Evolutionary conservation across 2,797 vertebrate species (phyloP).

Genomic region (Clamator glandarius): DNA sequence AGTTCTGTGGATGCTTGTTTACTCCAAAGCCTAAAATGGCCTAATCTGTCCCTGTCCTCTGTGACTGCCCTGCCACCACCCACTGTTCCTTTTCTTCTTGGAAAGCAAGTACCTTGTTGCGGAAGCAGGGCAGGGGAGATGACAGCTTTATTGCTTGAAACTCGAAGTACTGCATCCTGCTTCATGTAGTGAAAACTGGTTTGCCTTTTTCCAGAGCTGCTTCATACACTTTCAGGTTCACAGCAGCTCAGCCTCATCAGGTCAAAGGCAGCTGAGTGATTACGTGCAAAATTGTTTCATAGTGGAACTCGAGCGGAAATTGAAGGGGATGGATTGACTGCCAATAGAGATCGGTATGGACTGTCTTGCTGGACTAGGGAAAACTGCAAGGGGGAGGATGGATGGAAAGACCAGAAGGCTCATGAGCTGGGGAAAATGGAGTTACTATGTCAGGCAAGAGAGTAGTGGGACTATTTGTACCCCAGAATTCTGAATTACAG

Average conservation of each 20-base stretch:
- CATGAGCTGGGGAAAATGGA: neutral
- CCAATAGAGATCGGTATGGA: neutral
- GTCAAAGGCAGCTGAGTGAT: neutral
- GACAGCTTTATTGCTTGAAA: neutral
- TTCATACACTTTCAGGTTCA: neutral
- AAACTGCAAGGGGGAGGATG: neutral
- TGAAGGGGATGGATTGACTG: neutral
- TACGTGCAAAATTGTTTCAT: neutral
- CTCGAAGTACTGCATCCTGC: neutral
- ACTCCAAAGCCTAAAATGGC: neutral
- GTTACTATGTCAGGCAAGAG: neutral
- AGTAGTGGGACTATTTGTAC: neutral
- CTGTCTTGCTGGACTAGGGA: neutral
- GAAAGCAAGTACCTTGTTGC: neutral
- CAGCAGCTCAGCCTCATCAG: neutral
- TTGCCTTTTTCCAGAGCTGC: neutral
- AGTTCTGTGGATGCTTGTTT: neutral
- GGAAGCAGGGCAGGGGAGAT: neutral
- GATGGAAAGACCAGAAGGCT: neutral
- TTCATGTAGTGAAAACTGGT: neutral
- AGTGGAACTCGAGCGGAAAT: neutral
- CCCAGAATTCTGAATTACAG: neutral
- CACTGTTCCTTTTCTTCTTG: constrained; percentile 21
- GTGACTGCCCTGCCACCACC: neutral
- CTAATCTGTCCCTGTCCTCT: neutral